Evolutionary conservation across 1,140 invertebrate species (phyloP).

Genomic region (Agrilus planipennis): DNA sequence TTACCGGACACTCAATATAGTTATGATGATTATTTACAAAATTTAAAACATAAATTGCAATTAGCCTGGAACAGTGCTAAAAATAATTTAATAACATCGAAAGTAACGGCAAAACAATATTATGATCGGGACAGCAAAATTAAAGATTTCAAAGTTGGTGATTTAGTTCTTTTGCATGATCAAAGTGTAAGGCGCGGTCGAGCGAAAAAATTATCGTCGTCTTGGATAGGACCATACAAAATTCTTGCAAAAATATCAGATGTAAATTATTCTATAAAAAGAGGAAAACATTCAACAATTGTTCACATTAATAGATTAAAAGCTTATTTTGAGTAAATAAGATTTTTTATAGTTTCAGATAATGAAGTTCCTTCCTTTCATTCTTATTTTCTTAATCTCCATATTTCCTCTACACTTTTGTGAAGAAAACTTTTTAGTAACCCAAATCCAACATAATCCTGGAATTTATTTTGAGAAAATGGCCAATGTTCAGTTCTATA

Average conservation of each 20-base stretch:
- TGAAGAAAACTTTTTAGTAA: too few relatives aligned
- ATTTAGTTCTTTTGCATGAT: slow-evolving; percentile 13
- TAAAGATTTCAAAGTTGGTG: slow-evolving; percentile 16
- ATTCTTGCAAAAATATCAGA: not conserved
- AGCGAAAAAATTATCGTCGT: slow-evolving; percentile 4
- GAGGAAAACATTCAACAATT: too few relatives aligned
- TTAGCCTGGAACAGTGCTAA: slow-evolving; percentile 22
- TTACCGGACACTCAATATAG: slow-evolving; percentile 17
- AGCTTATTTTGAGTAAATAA: too few relatives aligned
- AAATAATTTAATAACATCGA: slow-evolving; percentile 19
- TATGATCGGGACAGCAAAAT: slow-evolving; percentile 21
- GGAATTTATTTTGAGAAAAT: too few relatives aligned
- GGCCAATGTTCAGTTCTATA: too few relatives aligned
- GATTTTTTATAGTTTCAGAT: too few relatives aligned
- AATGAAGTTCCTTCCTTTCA: too few relatives aligned
- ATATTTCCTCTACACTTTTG: too few relatives aligned
- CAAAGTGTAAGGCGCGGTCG: not conserved
- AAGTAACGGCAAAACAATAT: slow-evolving; percentile 21
- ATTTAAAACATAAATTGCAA: slow-evolving; percentile 26
- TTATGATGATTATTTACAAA: slow-evolving; percentile 25
- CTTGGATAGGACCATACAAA: slow-evolving; percentile 1
- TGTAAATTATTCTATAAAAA: too few relatives aligned
- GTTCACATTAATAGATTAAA: too few relatives aligned
- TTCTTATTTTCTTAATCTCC: too few relatives aligned
- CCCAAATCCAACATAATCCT: too few relatives aligned